phyloP scores from a whole-genome alignment of 2,888 invertebrate species.

The Drosophila lacicola region DNA sequence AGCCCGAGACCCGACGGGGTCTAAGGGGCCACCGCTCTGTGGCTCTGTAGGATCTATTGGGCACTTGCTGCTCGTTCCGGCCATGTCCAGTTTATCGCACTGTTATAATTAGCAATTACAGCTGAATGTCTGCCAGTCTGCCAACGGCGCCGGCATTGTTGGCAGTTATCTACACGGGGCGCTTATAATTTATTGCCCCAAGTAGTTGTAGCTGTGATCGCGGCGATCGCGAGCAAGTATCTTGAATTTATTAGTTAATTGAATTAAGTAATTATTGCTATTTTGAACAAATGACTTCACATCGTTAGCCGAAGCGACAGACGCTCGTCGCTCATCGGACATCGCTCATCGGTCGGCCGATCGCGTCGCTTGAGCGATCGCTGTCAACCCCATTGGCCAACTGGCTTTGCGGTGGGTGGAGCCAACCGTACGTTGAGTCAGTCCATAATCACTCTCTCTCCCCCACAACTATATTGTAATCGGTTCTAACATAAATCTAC shows the following conservation, averaged over 20 bases:
- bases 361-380: slow-evolving; percentile 40
- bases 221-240: slow-evolving; percentile 40
- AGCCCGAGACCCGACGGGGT: slow-evolving; percentile 25
- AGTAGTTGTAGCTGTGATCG: slow-evolving; percentile 18
- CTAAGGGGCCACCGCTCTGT: not conserved
- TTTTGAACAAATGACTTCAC: slow-evolving; percentile 71
- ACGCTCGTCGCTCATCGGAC: slow-evolving; percentile 24
- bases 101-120: slow-evolving; percentile 74
- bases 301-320: slow-evolving; percentile 30
- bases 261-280: slow-evolving; percentile 75
- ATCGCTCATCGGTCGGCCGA: slow-evolving; percentile 22
- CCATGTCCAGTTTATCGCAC: slow-evolving; percentile 22
- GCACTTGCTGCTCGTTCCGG: not conserved
- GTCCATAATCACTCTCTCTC: slow-evolving; percentile 13
- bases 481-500: slow-evolving; percentile 19
- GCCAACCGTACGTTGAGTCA: slow-evolving; percentile 33
- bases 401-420: slow-evolving; percentile 34
- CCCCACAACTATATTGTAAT: not conserved
- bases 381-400: slow-evolving; percentile 44
- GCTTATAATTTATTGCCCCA: slow-evolving; percentile 58
- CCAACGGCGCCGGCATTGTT: slow-evolving; percentile 31
- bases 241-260: slow-evolving; percentile 73
- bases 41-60: slow-evolving; percentile 3
- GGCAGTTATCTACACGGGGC: slow-evolving; percentile 31
- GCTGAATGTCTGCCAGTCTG: slow-evolving; percentile 26